Base-by-base conservation (phyloP, 2,113 vertebrate genomes). In the Canis aureus region DNA sequence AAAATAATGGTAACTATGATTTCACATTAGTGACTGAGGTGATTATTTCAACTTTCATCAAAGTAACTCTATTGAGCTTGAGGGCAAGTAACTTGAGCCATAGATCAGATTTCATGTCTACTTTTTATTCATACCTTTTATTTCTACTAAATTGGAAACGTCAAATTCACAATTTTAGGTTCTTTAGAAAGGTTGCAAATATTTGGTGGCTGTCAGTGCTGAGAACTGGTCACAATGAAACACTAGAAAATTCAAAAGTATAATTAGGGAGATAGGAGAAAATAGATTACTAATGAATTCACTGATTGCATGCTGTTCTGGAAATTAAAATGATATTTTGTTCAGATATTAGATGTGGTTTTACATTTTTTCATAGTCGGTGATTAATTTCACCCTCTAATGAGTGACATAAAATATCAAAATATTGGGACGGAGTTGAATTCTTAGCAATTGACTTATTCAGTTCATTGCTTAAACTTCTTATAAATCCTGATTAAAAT, bases 381-480 rank as follows among this genome's bases (percentile, higher is more conserved):
- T 84, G 57, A 81, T 51, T 84, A 49, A 55, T 95, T 85, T 78
- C 8, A 51, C 95, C 3, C 8, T 92, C 23, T 11, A 92, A 11
- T 64, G 4, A 90, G 27, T 94, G 43, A 51, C 85, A 79, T 8
- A 76, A 76, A 95, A 62, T 27, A 73, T 51, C 51, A 25, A 81
- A 80, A 32, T 69, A 82, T 35, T 69, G 19, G 8, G 8, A 49
- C 29, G 15, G 20, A 78, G 15, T 38, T 81, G 25, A 94, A 85
- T 85, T 74, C 57, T 94, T 89, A 89, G 32, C 49, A 80, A 22
- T 29, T 17, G 38, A 82, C 60, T 78, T 96, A 90, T 22, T 71
- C 60, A 89, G 92, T 76, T 94, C 4, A 62, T 62, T 92, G 38
- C 16, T 29, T 71, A 43, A 13, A 35, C 19, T 76, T 79, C 90